A percentile compares a stretch with the other conserved stretches of the same genome.
Conservation (phyloP, 2,797 vertebrate genomes). For the Mastacembelus armatus region DNA sequence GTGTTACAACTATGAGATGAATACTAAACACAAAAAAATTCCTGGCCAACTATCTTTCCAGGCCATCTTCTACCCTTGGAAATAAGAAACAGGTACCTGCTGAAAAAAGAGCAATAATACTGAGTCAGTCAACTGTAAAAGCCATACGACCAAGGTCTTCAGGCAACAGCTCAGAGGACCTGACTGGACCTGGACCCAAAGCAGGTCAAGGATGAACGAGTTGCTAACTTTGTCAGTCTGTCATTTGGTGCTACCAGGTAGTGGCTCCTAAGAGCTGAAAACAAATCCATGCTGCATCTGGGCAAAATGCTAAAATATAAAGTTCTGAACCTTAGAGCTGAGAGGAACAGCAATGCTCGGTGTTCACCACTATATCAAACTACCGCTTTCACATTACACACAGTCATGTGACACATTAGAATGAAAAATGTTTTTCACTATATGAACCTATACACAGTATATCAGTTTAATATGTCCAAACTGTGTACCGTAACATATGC, state of each 20-base stretch:
- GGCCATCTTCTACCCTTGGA: slow-evolving; percentile 78
- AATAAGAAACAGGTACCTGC: slow-evolving; percentile 70
- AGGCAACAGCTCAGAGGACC: slow-evolving; percentile 18
- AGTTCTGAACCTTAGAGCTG: background rate
- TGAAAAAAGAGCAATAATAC: no score
- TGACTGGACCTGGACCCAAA: slow-evolving; percentile 3
- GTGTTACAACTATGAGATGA: slow-evolving; percentile 79
- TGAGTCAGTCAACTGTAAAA: slow-evolving; percentile 43
- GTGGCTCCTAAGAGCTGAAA: background rate
- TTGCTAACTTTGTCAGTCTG: background rate
- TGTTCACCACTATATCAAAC: background rate
- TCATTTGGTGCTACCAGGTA: background rate
- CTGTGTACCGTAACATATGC: no score
- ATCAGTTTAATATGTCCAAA: no score
- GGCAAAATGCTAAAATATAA: background rate
- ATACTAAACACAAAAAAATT: slow-evolving; percentile 72
- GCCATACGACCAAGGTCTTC: slow-evolving; percentile 28
- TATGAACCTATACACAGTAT: no score
- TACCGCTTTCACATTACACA: background rate
- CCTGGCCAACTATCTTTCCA: slow-evolving; percentile 70
- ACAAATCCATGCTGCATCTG: background rate
- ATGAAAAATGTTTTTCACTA: no score
- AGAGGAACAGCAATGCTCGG: background rate
- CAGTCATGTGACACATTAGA: background rate
- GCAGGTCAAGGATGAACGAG: background rate